These are phyloP conservation scores for Smittia aterrima DNA, from an alignment of 2,888 invertebrate genomes.

Conservation along the genomic window DNA sequence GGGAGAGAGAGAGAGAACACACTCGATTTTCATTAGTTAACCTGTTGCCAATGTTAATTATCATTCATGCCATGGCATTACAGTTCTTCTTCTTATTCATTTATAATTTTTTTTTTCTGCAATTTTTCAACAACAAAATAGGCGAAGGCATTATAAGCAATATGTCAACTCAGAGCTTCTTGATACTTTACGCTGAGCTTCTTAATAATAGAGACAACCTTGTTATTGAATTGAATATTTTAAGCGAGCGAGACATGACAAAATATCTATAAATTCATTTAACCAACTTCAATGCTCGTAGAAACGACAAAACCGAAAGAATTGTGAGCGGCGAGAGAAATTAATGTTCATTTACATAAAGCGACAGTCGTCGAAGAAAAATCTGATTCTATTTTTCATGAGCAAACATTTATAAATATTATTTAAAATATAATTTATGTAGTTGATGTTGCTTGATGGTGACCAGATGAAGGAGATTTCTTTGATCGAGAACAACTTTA, in stretches of 20 bases:
- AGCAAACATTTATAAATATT: conserved; percentile 20
- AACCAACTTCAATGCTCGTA: neutral
- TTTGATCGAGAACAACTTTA: neutral
- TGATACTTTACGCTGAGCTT: conserved; percentile 26
- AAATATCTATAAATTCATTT: conserved; percentile 10
- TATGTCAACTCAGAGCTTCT: conserved; percentile 39
- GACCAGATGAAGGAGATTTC: neutral
- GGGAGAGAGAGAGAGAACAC: no score
- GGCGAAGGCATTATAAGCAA: conserved; percentile 37
- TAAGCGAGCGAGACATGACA: neutral
- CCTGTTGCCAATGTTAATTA: conserved; percentile 32
- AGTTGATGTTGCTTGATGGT: neutral
- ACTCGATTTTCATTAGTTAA: conserved; percentile 6
- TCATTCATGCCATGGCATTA: conserved; percentile 33
- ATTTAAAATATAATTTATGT: neutral
- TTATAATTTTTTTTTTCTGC: no score
- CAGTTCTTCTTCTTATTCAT: neutral
- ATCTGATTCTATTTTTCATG: conserved; percentile 25
- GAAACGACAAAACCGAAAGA: neutral
- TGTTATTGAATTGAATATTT: conserved; percentile 19
- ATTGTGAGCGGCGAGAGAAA: neutral
- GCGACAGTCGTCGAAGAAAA: conserved; percentile 3
- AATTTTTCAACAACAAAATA: conserved; percentile 26
- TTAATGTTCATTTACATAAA: conserved; percentile 10
- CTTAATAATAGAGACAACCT: conserved; percentile 16